Evolutionary conservation across 2,888 invertebrate genomes (phyloP).

Genomic region (Lasioglossum figueresi): DNA sequence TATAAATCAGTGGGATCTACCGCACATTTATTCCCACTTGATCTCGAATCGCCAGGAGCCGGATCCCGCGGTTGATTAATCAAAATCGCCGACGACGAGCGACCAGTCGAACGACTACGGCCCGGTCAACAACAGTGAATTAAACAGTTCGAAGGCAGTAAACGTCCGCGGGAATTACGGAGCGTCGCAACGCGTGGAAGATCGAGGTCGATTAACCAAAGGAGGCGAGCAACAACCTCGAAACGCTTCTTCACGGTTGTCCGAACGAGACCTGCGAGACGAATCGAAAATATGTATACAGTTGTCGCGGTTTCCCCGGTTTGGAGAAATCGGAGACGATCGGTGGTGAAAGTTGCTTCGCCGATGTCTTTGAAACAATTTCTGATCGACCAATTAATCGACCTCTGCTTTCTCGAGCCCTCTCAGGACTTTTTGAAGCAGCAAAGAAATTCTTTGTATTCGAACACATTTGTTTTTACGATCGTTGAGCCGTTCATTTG

Average conservation of each 20-base stretch:
- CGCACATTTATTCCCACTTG: slow-evolving; percentile 13
- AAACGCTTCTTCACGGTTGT: neutral
- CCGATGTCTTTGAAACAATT: neutral
- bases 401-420: too few species aligned
- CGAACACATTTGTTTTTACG: neutral
- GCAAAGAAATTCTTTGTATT: neutral
- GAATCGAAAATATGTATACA: neutral
- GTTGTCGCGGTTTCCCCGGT: neutral
- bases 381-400: neutral
- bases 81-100: slow-evolving; percentile 12
- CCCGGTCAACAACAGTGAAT: slow-evolving; percentile 29
- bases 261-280: slow-evolving; percentile 2
- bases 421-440: neutral
- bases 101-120: neutral
- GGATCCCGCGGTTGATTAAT: slow-evolving; percentile 26
- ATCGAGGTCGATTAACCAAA: slow-evolving; percentile 27
- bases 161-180: slow-evolving; percentile 25
- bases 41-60: neutral
- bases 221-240: slow-evolving; percentile 5
- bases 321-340: neutral
- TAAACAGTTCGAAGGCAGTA: slow-evolving; percentile 40
- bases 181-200: slow-evolving; percentile 10
- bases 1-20: neutral
- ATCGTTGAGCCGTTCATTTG: neutral
- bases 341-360: neutral